phyloP scores from a whole-genome alignment of 2,888 invertebrate species.

The Noctua comes region DNA sequence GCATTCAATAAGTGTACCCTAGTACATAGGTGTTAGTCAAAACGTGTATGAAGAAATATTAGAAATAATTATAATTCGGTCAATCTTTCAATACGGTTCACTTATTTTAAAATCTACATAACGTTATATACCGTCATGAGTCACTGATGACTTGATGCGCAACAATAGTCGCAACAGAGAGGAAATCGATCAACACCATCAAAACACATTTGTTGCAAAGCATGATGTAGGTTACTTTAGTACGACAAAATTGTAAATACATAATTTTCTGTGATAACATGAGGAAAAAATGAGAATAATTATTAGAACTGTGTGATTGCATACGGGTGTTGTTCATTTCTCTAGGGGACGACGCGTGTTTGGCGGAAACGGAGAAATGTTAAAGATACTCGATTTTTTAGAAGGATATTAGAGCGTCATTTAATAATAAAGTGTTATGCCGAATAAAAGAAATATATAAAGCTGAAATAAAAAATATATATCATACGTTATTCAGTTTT shows the following conservation, averaged over 20 bases:
- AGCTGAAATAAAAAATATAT: conserved; percentile 16
- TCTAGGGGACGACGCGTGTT: conserved; percentile 81
- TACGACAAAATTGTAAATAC: conserved; percentile 91
- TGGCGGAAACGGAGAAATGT: conserved; percentile 70
- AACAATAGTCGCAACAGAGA: conserved; percentile 75
- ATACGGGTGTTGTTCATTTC: conserved; percentile 87
- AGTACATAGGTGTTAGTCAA: background rate
- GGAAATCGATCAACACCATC: conserved; percentile 79
- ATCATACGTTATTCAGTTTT: conserved; percentile 49
- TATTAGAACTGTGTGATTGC: conserved; percentile 90
- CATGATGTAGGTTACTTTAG: conserved; percentile 87
- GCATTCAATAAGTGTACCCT: background rate
- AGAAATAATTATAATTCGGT: conserved; percentile 34
- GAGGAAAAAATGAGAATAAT: conserved; percentile 86
- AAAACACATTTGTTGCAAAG: conserved; percentile 83
- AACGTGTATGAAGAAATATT: conserved; percentile 30
- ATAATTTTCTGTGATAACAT: conserved; percentile 91
- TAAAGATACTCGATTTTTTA: conserved; percentile 50
- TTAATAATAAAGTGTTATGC: conserved; percentile 45
- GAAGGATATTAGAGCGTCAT: conserved; percentile 49
- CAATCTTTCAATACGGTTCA: conserved; percentile 43
- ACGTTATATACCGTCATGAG: conserved; percentile 11
- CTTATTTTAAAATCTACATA: conserved; percentile 25
- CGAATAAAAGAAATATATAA: conserved; percentile 23
- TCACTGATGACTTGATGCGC: background rate